phyloP scores from a whole-genome alignment of 2,888 invertebrate species.

The Danaus chrysippus region DNA sequence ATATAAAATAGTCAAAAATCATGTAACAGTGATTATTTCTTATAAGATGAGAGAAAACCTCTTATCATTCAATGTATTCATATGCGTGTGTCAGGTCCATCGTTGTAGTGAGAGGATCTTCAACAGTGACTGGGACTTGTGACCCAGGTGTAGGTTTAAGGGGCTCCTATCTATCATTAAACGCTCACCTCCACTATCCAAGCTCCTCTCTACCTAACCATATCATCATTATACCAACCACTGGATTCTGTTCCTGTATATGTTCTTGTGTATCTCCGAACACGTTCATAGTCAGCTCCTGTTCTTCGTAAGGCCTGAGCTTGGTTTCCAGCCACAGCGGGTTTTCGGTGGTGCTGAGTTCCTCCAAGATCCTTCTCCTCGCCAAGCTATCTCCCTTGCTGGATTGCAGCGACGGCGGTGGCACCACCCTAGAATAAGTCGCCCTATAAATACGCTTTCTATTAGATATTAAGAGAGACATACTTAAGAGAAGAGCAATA shows the following conservation, averaged over 20 bases:
- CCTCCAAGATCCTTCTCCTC: slow-evolving; percentile 90
- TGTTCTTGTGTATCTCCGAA: slow-evolving; percentile 80
- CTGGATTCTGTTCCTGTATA: slow-evolving; percentile 42
- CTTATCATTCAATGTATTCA: too few species aligned
- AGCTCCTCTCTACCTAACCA: neutral
- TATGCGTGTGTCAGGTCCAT: too few species aligned
- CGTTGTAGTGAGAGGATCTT: too few species aligned
- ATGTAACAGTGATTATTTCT: too few species aligned
- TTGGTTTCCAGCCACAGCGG: slow-evolving; percentile 96
- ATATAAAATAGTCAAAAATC: too few species aligned
- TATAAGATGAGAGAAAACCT: too few species aligned
- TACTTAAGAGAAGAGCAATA: too few species aligned
- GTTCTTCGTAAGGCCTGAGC: slow-evolving; percentile 92
- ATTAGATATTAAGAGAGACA: neutral
- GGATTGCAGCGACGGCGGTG: slow-evolving; percentile 88
- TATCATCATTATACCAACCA: slow-evolving; percentile 11
- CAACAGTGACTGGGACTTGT: too few species aligned
- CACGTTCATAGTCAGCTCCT: slow-evolving; percentile 95
- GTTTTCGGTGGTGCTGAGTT: slow-evolving; percentile 93
- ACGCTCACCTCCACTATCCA: too few species aligned
- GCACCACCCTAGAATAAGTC: slow-evolving; percentile 81
- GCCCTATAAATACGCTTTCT: slow-evolving; percentile 22
- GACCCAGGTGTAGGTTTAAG: too few species aligned
- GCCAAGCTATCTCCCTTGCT: slow-evolving; percentile 91
- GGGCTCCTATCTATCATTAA: too few species aligned